Evolutionary conservation across 2,888 invertebrate genomes (phyloP), one percentile per base, ranked within the genome.

Genomic region (Cephus spinipes): DNA sequence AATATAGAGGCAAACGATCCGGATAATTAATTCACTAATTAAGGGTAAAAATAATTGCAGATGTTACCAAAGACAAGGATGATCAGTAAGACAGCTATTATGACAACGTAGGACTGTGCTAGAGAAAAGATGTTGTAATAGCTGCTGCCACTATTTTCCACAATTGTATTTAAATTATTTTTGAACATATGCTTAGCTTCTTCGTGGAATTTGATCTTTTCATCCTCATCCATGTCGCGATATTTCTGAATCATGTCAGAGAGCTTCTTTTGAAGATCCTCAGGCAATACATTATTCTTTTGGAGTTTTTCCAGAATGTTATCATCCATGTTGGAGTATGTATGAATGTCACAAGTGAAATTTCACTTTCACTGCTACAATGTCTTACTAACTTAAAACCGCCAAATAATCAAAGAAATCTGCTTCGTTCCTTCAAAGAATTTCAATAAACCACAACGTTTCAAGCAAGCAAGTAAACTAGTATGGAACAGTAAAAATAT

Each of bases 171-270:
- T 23, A 93, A 76, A 0, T 92, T 88, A 0, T 92, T 90, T 69
- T 91, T 92, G 12, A 93, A 88, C 74, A 92, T 90, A 3, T 77
- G 82, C 23, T 82, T 69, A 12, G 83, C 83, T 12, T 77, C 76
- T 0, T 83, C 80, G 0, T 91, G 85, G 68, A 93, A 93, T 9
- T 87, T 77, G 0, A 85, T 86, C 71, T 91, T 92, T 1, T 93
- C 92, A 0, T 88, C 89, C 0, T 92, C 90, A 4, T 85, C 84
- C 89, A 91, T 76, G 9, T 76, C 71, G 31, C 83, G 79, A 79
- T 86, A 89, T 73, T 82, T 82, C 9, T 84, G 77, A 3, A 85
- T 12, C 11, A 89, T 68, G 0, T 55, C 78, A 2, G 77, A 77
- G 9, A 88, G n/a, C 74, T 86, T 87, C 4, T 84, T 77, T n/a